A percentile compares a stretch with the other conserved stretches of the same genome.
These are phyloP conservation scores for Actinia tenebrosa DNA, from an alignment of 64 coral and sea anemone species.

Conservation along the genomic window DNA sequence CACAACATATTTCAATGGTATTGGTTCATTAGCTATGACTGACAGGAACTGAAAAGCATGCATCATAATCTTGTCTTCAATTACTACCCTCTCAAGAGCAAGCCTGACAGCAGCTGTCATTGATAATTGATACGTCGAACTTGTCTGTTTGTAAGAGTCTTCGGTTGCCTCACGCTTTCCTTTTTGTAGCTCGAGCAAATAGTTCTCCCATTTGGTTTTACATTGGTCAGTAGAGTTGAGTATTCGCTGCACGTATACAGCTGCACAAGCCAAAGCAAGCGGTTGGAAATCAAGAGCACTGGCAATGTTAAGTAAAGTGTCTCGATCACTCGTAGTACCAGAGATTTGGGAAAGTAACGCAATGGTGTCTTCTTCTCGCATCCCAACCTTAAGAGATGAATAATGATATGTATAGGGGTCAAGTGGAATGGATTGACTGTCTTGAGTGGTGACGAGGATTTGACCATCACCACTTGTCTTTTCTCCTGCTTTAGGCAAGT, in stretches of 20 bases:
- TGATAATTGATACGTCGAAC: background rate
- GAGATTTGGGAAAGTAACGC: constrained; percentile 20
- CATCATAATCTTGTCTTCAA: constrained; percentile 12
- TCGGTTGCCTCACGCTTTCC: constrained; percentile 26
- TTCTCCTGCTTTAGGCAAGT: constrained; percentile 30
- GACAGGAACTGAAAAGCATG: constrained; percentile 49
- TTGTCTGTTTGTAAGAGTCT: constrained; percentile 20
- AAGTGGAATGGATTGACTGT: constrained; percentile 17
- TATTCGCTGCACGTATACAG: background rate
- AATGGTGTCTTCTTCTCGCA: constrained; percentile 18
- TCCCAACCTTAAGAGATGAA: constrained; percentile 23
- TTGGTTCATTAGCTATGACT: constrained; percentile 27
- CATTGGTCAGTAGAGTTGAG: too few species aligned
- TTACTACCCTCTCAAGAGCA: constrained; percentile 14
- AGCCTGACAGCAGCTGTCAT: constrained; percentile 18
- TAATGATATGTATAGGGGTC: background rate
- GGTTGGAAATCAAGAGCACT: constrained; percentile 33
- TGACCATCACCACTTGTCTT: constrained; percentile 34
- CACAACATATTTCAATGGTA: constrained; percentile 24
- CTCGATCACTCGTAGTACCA: background rate
- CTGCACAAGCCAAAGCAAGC: constrained; percentile 35
- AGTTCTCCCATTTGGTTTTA: background rate
- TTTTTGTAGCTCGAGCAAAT: constrained; percentile 19
- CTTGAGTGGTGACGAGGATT: constrained; percentile 59
- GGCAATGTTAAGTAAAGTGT: background rate